Base-by-base conservation (phyloP, 2,797 vertebrate genomes). In the Acanthiza pusilla region DNA sequence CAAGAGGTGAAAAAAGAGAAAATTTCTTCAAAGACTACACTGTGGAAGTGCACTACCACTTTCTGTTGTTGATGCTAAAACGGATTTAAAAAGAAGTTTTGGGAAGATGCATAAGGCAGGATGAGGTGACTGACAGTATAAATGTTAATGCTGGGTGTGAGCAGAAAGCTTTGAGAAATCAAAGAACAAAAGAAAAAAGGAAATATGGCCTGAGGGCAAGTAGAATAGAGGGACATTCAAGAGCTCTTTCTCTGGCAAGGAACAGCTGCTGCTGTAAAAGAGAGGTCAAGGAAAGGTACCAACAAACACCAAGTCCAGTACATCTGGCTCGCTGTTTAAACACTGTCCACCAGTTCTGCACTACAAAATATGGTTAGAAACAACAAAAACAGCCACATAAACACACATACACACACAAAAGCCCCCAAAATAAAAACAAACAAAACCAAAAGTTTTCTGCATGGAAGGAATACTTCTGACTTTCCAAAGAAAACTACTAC, bases 141-240 rank as follows among this genome's bases (percentile, higher is more conserved):
- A 97, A 92, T 88, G 86, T 91, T 95, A 96, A 94, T 91, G 84
- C 36, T 79, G 63, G 9, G 40, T 50, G 18, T 76, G 67, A 94
- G 50, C 16, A 80, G 76, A 90, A 94, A 85, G 38, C 90, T 89
- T 75, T 88, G 45, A 95, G 63, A 96, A 92, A 72, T 68, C 76
- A 88, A 88, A 92, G 85, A 93, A 81, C 16, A 50, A 77, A 91
- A 71, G 66, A 74, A 85, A 78, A 96, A 76, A 50, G n/a, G 45
- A 90, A 73, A 40, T 47, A 75, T 34, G 15, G 50, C 78, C 75
- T 66, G 42, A 67, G 11, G 88, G 67, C 36, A 62, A 43, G n/a
- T n/a, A 90, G 75, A 76, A 70, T 45, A 74, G 48, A 83, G 30
- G 20, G 40, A 80, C 0, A 0, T 57, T 29, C 25, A 22, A 54